These are phyloP conservation scores for Drosophila paramelanica DNA, from an alignment of 2,888 invertebrate genomes.

Conservation along the genomic window DNA sequence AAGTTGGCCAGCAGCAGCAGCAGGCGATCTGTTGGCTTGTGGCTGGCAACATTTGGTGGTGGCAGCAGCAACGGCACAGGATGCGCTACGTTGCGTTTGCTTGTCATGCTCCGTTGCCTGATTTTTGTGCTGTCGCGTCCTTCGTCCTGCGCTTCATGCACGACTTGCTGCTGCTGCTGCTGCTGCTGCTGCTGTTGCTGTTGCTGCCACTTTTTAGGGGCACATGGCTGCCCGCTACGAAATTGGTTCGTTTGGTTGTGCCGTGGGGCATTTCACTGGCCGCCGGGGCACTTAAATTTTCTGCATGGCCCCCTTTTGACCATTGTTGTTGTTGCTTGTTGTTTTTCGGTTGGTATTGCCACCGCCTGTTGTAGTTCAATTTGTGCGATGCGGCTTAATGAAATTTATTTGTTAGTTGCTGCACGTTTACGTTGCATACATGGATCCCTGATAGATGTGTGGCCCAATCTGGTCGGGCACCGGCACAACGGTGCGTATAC, in stretches of 20 bases:
- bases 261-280: slow-evolving; percentile 34
- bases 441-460: slow-evolving; percentile 53
- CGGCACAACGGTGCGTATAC: slow-evolving; percentile 47
- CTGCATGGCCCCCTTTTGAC: slow-evolving; percentile 53
- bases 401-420: slow-evolving; percentile 80
- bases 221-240: slow-evolving; percentile 56
- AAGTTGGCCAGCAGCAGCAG: slow-evolving; percentile 60
- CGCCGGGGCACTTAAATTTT: slow-evolving; percentile 76
- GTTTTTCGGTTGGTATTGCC: slow-evolving; percentile 26
- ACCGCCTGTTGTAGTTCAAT: slow-evolving; percentile 72
- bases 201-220: slow-evolving; percentile 39
- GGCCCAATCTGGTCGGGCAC: background rate
- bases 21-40: slow-evolving; percentile 41
- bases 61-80: slow-evolving; percentile 51
- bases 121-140: slow-evolving; percentile 61
- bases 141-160: slow-evolving; percentile 69
- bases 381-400: slow-evolving; percentile 77
- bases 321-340: slow-evolving; percentile 17
- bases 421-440: slow-evolving; percentile 66
- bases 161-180: slow-evolving; percentile 49
- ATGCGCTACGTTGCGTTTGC: slow-evolving; percentile 81
- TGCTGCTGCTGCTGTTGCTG: slow-evolving; percentile 31
- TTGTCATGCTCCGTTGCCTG: slow-evolving; percentile 79
- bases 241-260: slow-evolving; percentile 62
- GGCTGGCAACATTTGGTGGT: slow-evolving; percentile 46